Percentiles rank a stretch among this genome's conserved stretches.
Evolutionary conservation across 2,888 invertebrate species (phyloP).

Genomic region (Limnephilus marmoratus): DNA sequence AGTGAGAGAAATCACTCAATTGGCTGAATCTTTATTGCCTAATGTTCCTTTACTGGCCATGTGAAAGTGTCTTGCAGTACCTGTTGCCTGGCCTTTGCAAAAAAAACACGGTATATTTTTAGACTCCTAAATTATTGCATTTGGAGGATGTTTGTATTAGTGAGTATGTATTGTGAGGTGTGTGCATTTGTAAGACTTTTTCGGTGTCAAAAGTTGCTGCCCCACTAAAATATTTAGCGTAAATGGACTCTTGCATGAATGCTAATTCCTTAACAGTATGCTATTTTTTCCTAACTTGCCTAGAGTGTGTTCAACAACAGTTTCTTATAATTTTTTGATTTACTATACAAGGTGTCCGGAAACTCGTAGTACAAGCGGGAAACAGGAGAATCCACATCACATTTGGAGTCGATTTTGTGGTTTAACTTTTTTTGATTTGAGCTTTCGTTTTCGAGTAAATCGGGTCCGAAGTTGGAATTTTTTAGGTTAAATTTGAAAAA

Average conservation of each 20-base stretch:
- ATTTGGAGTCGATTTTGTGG: too few relatives aligned
- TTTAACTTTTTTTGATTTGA: too few relatives aligned
- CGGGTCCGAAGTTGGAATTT: too few relatives aligned
- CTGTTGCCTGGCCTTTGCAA: slow-evolving; percentile 18
- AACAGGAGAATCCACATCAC: too few relatives aligned
- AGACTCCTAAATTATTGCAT: slow-evolving; percentile 27
- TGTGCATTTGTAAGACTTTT: slow-evolving; percentile 18
- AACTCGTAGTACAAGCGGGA: too few relatives aligned
- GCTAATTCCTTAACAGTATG: slow-evolving; percentile 45
- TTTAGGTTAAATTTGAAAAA: too few relatives aligned
- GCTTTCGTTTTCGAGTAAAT: too few relatives aligned
- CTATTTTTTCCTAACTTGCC: slow-evolving; percentile 23
- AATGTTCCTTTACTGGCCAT: slow-evolving; percentile 7
- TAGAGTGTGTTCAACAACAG: background rate
- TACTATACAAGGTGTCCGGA: too few relatives aligned
- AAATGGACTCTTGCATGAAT: slow-evolving; percentile 10
- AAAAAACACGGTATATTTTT: slow-evolving; percentile 19
- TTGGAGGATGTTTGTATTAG: slow-evolving; percentile 25
- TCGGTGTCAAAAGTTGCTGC: slow-evolving; percentile 33
- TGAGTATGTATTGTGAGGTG: background rate
- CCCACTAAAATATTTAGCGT: slow-evolving; percentile 37
- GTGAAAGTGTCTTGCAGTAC: slow-evolving; percentile 41
- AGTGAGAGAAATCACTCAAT: slow-evolving; percentile 10
- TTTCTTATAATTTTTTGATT: slow-evolving; percentile 2
- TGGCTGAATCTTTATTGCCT: background rate